phyloP scores from a whole-genome alignment of 2,888 invertebrate species.

The Halocaridina rubra region DNA sequence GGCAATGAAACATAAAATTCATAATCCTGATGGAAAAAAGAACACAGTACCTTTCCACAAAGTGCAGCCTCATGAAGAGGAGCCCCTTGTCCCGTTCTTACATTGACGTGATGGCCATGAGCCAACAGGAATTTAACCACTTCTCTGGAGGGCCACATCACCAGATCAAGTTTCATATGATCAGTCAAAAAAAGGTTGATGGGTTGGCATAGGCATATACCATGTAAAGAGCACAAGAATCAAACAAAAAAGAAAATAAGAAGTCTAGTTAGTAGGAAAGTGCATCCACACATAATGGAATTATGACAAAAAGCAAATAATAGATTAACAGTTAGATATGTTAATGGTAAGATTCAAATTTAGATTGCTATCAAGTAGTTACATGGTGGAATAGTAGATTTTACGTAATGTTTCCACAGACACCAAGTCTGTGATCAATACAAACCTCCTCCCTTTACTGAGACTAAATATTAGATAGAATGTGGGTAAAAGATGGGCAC shows the following conservation, averaged over 20 bases:
- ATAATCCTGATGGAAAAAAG: no score
- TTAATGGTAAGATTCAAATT: no score
- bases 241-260: not conserved
- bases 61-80: slow-evolving; percentile 94
- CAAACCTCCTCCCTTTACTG: no score
- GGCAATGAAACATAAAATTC: not conserved
- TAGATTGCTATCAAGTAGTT: no score
- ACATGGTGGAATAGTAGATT: no score
- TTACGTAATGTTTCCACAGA: no score
- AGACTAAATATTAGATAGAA: no score
- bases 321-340: no score
- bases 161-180: slow-evolving; percentile 1
- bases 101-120: slow-evolving; percentile 89
- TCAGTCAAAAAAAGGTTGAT: not conserved
- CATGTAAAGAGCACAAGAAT: not conserved
- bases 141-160: slow-evolving; percentile 42
- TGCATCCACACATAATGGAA: no score
- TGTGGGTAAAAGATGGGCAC: no score
- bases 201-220: not conserved
- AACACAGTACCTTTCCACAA: slow-evolving; percentile 89
- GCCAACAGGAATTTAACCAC: slow-evolving; percentile 66
- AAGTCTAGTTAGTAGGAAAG: not conserved
- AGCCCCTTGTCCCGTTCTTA: slow-evolving; percentile 86
- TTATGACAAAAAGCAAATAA: no score
- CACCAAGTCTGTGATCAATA: no score